Evolutionary conservation across 2,888 invertebrate species (phyloP).

Genomic region (Cacoxenus indagator): DNA sequence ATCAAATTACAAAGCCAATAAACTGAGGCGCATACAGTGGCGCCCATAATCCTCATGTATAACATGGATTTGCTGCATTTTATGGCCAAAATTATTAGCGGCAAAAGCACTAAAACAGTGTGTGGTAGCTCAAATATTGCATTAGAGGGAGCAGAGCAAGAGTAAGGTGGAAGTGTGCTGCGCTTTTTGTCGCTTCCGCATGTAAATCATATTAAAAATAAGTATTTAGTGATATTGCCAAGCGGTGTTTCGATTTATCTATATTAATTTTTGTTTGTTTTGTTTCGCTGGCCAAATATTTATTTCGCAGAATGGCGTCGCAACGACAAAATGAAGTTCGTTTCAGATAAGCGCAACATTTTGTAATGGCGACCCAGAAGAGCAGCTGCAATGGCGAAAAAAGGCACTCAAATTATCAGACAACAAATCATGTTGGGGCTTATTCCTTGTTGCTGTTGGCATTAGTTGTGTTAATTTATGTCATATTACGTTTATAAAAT

Average conservation of each 20-base stretch:
- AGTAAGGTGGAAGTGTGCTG: not conserved
- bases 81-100: constrained; percentile 8
- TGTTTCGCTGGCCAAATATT: not conserved
- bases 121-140: not conserved
- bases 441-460: constrained; percentile 36
- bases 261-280: not conserved
- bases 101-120: not conserved
- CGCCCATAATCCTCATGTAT: constrained; percentile 12
- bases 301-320: not conserved
- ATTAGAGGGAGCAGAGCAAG: not conserved
- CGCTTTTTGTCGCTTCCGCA: constrained; percentile 1
- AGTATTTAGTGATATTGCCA: not conserved
- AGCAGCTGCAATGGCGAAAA: not conserved
- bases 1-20: constrained; percentile 7
- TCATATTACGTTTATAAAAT: constrained; percentile 55
- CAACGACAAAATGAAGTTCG: constrained; percentile 9
- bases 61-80: constrained; percentile 13
- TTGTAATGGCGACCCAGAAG: not conserved
- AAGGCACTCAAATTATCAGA: constrained; percentile 4
- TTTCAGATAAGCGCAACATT: constrained; percentile 12
- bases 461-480: constrained; percentile 63
- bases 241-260: not conserved
- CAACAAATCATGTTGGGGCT: constrained; percentile 26
- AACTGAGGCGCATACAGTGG: not conserved
- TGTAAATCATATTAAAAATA: constrained; percentile 10